phyloP scores from a whole-genome alignment of 2,888 invertebrate species.

The Terebella lapidaria region DNA sequence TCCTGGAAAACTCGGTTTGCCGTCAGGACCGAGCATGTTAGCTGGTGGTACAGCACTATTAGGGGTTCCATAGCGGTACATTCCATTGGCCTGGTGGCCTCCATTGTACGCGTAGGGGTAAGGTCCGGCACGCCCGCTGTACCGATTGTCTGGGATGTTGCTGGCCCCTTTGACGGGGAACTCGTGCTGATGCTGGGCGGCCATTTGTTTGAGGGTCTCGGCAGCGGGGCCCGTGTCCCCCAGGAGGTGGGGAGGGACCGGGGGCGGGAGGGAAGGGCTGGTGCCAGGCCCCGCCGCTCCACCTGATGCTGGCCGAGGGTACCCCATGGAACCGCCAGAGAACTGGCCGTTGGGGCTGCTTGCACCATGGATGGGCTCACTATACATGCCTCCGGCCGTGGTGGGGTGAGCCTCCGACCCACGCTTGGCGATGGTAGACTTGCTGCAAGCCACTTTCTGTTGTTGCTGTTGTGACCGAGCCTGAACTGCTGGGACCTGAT shows the following conservation, averaged over 20 bases:
- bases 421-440: too few species aligned
- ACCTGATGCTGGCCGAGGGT: not conserved
- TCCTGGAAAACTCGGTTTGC: not conserved
- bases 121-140: not conserved
- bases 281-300: not conserved
- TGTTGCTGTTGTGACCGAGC: not conserved
- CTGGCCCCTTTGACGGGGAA: conserved; percentile 11
- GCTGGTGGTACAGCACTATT: not conserved
- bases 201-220: conserved; percentile 93
- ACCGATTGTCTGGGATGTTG: not conserved
- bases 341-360: not conserved
- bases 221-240: conserved; percentile 73
- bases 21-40: not conserved
- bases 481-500: not conserved
- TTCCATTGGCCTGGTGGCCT: not conserved
- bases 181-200: conserved; percentile 86
- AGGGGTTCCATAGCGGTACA: not conserved
- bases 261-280: not conserved
- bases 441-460: not conserved
- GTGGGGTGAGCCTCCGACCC: not conserved
- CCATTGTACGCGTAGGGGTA: not conserved
- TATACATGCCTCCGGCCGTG: not conserved
- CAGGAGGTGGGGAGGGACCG: conserved; percentile 8
- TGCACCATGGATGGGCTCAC: not conserved
- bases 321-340: not conserved